phyloP scores from a whole-genome alignment of 1,140 invertebrate genomes.

The Aphelenchoides fujianensis region DNA sequence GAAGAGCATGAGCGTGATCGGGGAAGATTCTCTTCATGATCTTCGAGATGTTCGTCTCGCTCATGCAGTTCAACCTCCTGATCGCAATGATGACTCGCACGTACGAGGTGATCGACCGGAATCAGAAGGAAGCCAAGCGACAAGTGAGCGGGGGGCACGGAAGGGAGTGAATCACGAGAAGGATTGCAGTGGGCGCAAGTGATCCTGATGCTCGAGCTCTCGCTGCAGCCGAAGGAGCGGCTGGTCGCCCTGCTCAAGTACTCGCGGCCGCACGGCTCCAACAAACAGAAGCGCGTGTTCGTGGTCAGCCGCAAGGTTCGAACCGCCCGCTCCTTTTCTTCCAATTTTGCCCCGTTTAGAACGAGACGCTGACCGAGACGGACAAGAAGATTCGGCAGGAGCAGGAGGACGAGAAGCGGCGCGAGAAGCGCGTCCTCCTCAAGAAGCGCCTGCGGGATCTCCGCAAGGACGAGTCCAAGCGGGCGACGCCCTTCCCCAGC shows the following conservation, averaged over 20 bases:
- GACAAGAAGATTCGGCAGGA: not conserved
- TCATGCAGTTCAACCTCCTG: slow-evolving; percentile 90
- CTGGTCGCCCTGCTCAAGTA: slow-evolving; percentile 79
- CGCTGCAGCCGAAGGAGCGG: slow-evolving; percentile 79
- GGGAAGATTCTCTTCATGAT: slow-evolving; percentile 81
- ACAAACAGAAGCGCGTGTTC: slow-evolving; percentile 71
- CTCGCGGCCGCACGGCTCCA: slow-evolving; percentile 87
- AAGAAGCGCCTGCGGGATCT: slow-evolving; percentile 8
- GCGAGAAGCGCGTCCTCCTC: not conserved
- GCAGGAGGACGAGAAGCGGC: not conserved
- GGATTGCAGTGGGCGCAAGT: slow-evolving; percentile 85
- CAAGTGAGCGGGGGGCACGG: slow-evolving; percentile 72
- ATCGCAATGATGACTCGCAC: slow-evolving; percentile 99
- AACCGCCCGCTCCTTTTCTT: not conserved
- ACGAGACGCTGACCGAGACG: not conserved
- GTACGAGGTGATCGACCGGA: slow-evolving; percentile 86
- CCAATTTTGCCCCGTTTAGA: not conserved
- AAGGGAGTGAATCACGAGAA: no score
- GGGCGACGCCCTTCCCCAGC: not conserved
- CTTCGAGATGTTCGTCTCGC: slow-evolving; percentile 90
- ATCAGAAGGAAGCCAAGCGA: slow-evolving; percentile 91
- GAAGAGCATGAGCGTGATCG: slow-evolving; percentile 37
- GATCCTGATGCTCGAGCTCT: slow-evolving; percentile 87
- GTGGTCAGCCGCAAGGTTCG: slow-evolving; percentile 67
- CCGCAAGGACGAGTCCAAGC: not conserved